A percentile compares a stretch with the other conserved stretches of the same genome.
These are phyloP conservation scores for Xiphophorus couchianus DNA, from an alignment of 2,113 vertebrate genomes.

Conservation along the genomic window DNA sequence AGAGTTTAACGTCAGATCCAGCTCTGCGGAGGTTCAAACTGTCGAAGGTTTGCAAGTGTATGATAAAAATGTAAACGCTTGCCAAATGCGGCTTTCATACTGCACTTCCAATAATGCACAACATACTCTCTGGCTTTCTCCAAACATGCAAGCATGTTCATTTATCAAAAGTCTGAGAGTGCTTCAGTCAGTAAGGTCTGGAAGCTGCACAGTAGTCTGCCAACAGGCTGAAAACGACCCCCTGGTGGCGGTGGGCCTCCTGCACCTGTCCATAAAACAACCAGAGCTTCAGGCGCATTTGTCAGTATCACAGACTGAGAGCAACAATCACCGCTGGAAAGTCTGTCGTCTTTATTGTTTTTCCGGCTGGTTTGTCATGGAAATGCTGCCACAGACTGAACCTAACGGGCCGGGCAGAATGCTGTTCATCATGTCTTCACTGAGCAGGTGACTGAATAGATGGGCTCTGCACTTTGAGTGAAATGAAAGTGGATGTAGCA, in stretches of 20 bases:
- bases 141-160: conserved; percentile 32
- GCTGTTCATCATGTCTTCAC: neutral
- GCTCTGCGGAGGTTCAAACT: conserved; percentile 38
- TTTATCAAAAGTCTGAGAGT: conserved; percentile 23
- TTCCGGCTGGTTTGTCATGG: neutral
- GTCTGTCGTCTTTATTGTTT: neutral
- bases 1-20: conserved; percentile 27
- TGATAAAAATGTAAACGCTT: conserved; percentile 39
- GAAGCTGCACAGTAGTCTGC: conserved; percentile 25
- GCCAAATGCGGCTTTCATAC: conserved; percentile 57
- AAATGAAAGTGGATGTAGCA: neutral
- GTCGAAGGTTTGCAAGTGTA: conserved; percentile 31
- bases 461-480: neutral
- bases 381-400: neutral
- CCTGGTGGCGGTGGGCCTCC: conserved; percentile 58
- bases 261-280: conserved; percentile 56
- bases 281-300: conserved; percentile 1
- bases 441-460: neutral
- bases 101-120: conserved; percentile 49
- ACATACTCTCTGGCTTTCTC: conserved; percentile 56
- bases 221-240: conserved; percentile 33
- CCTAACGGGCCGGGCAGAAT: neutral
- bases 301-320: neutral
- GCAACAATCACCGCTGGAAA: neutral
- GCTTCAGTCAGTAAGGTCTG: conserved; percentile 18